phyloP scores from a whole-genome alignment of 2,797 vertebrate genomes.

The Knipowitschia caucasica region DNA sequence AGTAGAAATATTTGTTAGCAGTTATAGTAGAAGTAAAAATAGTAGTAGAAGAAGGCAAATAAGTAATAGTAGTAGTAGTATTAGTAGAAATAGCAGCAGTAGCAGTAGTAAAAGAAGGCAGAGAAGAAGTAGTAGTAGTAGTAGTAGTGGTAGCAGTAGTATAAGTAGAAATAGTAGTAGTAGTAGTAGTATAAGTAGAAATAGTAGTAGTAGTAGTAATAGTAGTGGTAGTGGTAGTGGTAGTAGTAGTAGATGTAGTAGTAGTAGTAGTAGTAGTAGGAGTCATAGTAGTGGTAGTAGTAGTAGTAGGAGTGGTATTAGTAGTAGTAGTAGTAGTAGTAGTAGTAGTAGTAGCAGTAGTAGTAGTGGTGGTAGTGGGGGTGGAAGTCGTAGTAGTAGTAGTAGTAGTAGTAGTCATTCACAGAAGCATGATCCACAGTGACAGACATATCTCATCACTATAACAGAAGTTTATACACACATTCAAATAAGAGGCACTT shows the following conservation, averaged over 20 bases:
- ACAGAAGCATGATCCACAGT: constrained; percentile 28
- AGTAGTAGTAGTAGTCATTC: constrained; percentile 1
- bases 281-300: no score
- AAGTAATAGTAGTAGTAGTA: no score
- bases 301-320: neutral
- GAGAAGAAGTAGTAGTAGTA: neutral
- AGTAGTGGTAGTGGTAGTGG: neutral
- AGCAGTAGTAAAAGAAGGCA: no score
- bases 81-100: no score
- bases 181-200: neutral
- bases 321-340: neutral
- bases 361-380: neutral
- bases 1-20: no score
- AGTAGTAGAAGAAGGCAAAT: no score
- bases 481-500: constrained; percentile 58
- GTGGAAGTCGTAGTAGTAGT: neutral
- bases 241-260: neutral
- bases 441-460: constrained; percentile 18
- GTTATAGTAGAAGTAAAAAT: no score
- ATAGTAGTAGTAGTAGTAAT: neutral
- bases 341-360: neutral
- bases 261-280: no score
- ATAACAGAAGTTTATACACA: constrained; percentile 42
- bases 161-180: neutral
- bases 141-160: neutral